Base-by-base conservation (phyloP, 1,140 invertebrate species). In the Spodoptera litura region DNA sequence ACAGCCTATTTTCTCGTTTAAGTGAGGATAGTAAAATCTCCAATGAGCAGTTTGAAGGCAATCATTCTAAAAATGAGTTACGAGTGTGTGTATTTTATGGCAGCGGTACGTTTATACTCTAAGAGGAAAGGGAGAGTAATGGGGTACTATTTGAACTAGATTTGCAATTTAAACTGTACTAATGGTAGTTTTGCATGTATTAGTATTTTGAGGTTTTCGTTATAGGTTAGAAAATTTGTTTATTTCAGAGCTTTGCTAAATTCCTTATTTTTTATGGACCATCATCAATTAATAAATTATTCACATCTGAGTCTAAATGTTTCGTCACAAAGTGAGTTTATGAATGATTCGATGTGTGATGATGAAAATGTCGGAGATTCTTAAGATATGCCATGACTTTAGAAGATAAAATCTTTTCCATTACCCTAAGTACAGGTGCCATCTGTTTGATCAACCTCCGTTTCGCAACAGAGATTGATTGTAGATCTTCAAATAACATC, bases 391-490 rank as follows among this genome's bases (percentile, higher is more conserved):
- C 31, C 31, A 31, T 44, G 38, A 44, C 38, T 44, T 9, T 44
- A 44, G 38, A 44, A 44, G 38, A 44, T 44, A 44, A 3, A 44
- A 44, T 9, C 38, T 44, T 44, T 44, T 44, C 38, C 38, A 44
- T 0, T 44, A 5, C 38, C 8, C 2, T 0, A 38, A 12, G 6
- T 15, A 38, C 31, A 68, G 4, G 35, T 73, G 72, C 72, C 72
- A 62, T 62, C 56, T 75, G 72, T 73, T 51, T 31, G 52, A 70
- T 51, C 52, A 31, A 58, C 71, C 38, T 74, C 38, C 15, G 25
- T 61, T 62, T 62, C 56, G 72, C 59, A 61, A 75, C 10, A 10
- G n/a, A 20, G 66, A 75, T 75, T 75, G 72, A 62, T 75, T 52
- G 35, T 13, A 61, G 56, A 15, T 56, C 56, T 59, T 44, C 58